Evolutionary conservation across 2,888 invertebrate genomes (phyloP).

Genomic region (Epirrhoe tristata): DNA sequence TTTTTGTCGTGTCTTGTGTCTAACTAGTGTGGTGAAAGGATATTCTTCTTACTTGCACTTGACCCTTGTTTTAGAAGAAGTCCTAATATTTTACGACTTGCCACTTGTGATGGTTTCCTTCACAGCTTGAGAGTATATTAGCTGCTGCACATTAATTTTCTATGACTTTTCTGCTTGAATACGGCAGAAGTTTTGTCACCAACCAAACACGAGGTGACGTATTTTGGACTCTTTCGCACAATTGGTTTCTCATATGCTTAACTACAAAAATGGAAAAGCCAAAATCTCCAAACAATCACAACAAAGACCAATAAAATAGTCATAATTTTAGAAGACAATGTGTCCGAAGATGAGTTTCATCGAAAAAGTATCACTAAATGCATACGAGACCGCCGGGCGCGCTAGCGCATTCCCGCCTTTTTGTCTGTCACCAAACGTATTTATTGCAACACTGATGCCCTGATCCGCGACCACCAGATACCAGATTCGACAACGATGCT

Average conservation of each 20-base stretch:
- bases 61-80: too few relatives aligned
- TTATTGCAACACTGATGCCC: constrained; percentile 75
- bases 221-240: too few relatives aligned
- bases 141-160: too few relatives aligned
- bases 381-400: constrained; percentile 72
- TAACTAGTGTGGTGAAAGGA: too few relatives aligned
- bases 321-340: constrained; percentile 49
- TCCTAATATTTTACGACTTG: too few relatives aligned
- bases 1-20: too few relatives aligned
- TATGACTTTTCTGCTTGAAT: too few relatives aligned
- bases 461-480: constrained; percentile 61
- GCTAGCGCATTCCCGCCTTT: constrained; percentile 75
- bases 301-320: constrained; percentile 49
- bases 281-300: constrained; percentile 26
- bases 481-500: constrained; percentile 77
- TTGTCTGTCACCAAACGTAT: constrained; percentile 74
- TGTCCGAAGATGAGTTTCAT: constrained; percentile 67
- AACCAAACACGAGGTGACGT: too few relatives aligned
- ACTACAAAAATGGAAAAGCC: constrained; percentile 14
- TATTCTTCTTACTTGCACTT: too few relatives aligned
- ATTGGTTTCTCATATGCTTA: background rate
- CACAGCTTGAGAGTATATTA: too few relatives aligned
- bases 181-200: too few relatives aligned
- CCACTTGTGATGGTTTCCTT: too few relatives aligned
- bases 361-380: constrained; percentile 66